These are phyloP conservation scores for Balaeniceps rex DNA, from an alignment of 2,113 vertebrate species.

Conservation along the genomic window DNA sequence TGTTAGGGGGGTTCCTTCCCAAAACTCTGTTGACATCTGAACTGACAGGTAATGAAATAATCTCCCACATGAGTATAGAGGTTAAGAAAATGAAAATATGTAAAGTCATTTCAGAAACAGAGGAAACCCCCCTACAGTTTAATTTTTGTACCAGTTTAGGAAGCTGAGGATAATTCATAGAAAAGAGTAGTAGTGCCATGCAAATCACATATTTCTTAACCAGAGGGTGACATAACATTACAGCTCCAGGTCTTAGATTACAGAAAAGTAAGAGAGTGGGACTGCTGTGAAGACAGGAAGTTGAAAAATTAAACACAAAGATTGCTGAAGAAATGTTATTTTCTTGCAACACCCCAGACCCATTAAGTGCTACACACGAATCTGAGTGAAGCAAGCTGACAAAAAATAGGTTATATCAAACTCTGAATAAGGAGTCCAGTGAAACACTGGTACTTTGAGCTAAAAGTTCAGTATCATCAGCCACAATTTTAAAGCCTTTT, in stretches of 20 bases:
- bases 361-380: background rate
- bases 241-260: background rate
- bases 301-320: background rate
- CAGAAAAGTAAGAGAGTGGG: background rate
- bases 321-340: background rate
- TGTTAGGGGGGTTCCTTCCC: background rate
- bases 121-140: background rate
- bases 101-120: background rate
- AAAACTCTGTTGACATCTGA: background rate
- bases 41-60: background rate
- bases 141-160: background rate
- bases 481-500: background rate
- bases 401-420: background rate
- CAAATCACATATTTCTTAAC: background rate
- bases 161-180: background rate
- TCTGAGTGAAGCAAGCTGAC: background rate
- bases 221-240: background rate
- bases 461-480: background rate
- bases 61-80: background rate
- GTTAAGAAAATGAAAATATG: background rate
- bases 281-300: background rate
- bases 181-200: background rate
- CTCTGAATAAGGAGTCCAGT: background rate
- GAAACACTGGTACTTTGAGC: background rate
- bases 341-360: background rate